A percentile compares a stretch with the other conserved stretches of the same genome.
phyloP scores from a whole-genome alignment of 2,797 vertebrate genomes.

The Pachyuromys duprasi region DNA sequence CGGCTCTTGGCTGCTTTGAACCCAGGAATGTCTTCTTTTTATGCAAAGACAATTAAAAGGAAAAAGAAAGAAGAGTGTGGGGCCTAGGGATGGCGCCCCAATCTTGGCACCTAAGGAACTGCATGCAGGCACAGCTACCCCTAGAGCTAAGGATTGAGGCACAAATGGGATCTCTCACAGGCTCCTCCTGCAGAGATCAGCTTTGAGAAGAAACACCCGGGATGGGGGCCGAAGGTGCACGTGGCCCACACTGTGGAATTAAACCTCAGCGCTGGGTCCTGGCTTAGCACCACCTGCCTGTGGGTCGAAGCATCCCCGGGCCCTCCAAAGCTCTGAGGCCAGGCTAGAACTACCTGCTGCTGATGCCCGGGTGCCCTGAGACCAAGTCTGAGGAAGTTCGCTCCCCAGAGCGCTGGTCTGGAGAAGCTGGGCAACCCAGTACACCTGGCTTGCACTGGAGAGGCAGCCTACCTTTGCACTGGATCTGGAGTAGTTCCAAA shows the following conservation, averaged over 20 bases:
- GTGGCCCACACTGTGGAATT: not conserved
- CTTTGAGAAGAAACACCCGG: not conserved
- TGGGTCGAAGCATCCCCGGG: not conserved
- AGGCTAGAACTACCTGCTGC: conserved; percentile 77
- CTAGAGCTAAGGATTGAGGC: not conserved
- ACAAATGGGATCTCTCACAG: not conserved
- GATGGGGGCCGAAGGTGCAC: conserved; percentile 16
- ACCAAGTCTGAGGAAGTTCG: conserved; percentile 80
- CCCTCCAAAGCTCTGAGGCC: not conserved
- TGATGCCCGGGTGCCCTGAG: conserved; percentile 62
- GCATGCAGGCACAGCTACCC: not conserved
- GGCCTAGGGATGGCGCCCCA: conserved; percentile 62
- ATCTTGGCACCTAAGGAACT: conserved; percentile 58
- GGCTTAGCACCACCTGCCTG: not conserved
- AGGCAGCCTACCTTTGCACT: not conserved
- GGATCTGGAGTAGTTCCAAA: not conserved
- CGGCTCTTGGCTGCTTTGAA: not conserved
- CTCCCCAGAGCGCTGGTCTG: conserved; percentile 38
- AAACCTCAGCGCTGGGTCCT: not conserved
- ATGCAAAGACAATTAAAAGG: not conserved
- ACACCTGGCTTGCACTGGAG: not conserved
- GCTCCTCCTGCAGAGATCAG: conserved; percentile 1
- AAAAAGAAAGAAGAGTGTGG: not conserved
- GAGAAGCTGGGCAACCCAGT: not conserved
- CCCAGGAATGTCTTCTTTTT: conserved; percentile 12